Conservation (phyloP, 2,797 vertebrate genomes). For the Myoxocephalus aenaeus region DNA sequence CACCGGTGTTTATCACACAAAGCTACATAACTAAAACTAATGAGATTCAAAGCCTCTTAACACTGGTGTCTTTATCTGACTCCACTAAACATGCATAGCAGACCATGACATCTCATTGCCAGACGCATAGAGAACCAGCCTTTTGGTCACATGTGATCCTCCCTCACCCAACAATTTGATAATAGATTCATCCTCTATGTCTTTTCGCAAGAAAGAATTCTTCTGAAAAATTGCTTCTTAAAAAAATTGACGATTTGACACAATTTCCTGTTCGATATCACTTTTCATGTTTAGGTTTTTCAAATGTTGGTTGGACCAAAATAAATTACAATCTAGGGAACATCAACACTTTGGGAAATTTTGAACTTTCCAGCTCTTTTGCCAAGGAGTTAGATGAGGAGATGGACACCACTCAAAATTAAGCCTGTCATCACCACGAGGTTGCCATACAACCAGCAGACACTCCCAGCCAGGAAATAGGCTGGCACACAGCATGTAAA, state of each 20-base stretch:
- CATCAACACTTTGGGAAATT: neutral
- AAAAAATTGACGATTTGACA: neutral
- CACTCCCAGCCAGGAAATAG: no score
- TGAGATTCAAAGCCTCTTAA: slow-evolving; percentile 7
- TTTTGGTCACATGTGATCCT: neutral
- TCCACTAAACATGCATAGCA: neutral
- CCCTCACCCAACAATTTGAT: neutral
- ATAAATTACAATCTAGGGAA: neutral
- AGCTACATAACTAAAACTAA: slow-evolving; percentile 10
- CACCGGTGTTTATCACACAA: slow-evolving; percentile 13
- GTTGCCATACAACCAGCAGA: neutral
- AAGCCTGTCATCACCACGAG: neutral
- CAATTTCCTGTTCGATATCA: neutral
- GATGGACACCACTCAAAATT: neutral
- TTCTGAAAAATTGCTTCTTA: neutral
- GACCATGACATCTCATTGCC: neutral
- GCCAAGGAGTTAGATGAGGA: neutral
- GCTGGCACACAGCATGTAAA: neutral
- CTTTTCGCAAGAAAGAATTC: neutral
- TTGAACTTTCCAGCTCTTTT: neutral
- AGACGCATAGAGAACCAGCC: neutral
- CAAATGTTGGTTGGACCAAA: neutral
- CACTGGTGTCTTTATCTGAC: slow-evolving; percentile 28
- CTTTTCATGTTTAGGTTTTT: neutral
- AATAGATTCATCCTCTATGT: neutral